Evolutionary conservation across 2,888 invertebrate genomes (phyloP), one percentile per base, ranked within the genome.

Genomic region (Baronia brevicornis): DNA sequence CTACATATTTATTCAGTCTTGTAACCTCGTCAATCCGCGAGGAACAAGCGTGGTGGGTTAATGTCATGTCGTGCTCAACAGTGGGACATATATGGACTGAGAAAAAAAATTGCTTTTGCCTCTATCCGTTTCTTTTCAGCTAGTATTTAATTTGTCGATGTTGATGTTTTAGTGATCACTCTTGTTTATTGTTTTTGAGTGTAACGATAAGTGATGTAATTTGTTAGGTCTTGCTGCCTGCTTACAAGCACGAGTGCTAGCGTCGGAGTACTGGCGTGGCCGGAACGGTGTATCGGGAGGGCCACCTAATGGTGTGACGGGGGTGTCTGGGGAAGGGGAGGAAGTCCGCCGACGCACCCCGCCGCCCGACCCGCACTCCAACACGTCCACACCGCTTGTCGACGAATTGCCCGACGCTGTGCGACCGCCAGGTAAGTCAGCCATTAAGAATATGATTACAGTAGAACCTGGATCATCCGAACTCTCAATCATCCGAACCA

Each of bases 211-310:
- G 4, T 25, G 25, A 61, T 84, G 3, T 87, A 6, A 8, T n/a
- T n/a, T n/a, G n/a, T 14, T 87, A 88, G 94, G 95, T 37, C 68
- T 95, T 38, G 94, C 95, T 11, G 94, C 94, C 28, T 93, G 93
- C 33, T 72, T 94, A 42, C 94, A 94, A 62, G 92, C 92, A 37
- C 88, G 93, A 48, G 91, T 94, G 46, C 84, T 94, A 32, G 89
- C 89, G 24, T 86, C 80, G 49, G 88, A 77, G 70, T 88, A 77
- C 77, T 88, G 86, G 78, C 87, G 87, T 59, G 87, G 86, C 33
- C 87, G 86, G 40, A 75, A 69, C 52, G 86, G 84, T 1, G 44
- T 38, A 45, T 74, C 70, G 37, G 74, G 67, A 39, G 72, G 58
- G 36, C 46, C n/a, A n/a, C 61, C 38, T 36, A 47, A 28, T 42